A percentile compares a stretch with the other conserved stretches of the same genome.
These are phyloP conservation scores for Leptinotarsa juncta DNA, from an alignment of 2,888 invertebrate species.

Conservation along the genomic window DNA sequence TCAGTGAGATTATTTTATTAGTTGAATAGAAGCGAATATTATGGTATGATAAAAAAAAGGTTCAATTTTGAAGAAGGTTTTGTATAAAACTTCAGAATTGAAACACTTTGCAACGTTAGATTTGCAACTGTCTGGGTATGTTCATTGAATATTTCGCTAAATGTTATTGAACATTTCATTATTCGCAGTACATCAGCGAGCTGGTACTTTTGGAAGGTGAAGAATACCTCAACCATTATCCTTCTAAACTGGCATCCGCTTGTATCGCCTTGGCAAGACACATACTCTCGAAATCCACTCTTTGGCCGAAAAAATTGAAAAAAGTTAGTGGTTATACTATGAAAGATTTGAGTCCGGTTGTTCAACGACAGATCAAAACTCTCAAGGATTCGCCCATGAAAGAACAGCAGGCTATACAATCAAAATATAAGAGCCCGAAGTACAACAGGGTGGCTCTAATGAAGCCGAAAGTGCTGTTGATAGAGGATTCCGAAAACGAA, in stretches of 20 bases:
- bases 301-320: constrained; percentile 65
- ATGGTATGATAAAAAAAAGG: no score
- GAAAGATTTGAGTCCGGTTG: constrained; percentile 67
- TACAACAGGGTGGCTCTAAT: constrained; percentile 56
- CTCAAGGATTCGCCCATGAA: constrained; percentile 66
- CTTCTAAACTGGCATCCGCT: constrained; percentile 62
- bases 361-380: constrained; percentile 67
- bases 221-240: constrained; percentile 57
- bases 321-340: constrained; percentile 66
- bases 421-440: constrained; percentile 67
- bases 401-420: constrained; percentile 69
- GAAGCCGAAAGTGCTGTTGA: constrained; percentile 50
- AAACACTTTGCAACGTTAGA: no score
- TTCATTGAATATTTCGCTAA: background rate
- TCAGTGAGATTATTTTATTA: no score
- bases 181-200: constrained; percentile 59
- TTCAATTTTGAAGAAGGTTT: no score
- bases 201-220: constrained; percentile 61
- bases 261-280: constrained; percentile 58
- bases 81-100: no score
- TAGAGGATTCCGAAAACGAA: constrained; percentile 41
- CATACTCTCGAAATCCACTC: constrained; percentile 54
- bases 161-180: background rate
- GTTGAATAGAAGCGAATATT: no score
- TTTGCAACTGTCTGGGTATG: no score